These are phyloP conservation scores for Proctacanthus coquilletti DNA, from an alignment of 1,140 invertebrate genomes.

Conservation along the genomic window DNA sequence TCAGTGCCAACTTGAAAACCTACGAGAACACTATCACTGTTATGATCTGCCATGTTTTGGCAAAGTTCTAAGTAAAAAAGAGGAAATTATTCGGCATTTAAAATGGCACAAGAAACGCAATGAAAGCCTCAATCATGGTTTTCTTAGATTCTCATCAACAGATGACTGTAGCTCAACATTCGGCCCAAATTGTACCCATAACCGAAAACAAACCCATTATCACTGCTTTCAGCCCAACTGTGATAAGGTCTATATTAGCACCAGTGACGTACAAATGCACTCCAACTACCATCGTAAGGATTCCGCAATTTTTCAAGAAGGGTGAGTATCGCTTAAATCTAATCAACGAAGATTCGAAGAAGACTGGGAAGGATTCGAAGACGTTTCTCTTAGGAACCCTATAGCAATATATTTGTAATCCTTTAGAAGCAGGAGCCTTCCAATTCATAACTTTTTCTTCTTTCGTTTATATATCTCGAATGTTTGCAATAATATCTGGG, in stretches of 20 bases:
- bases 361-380: too few relatives aligned
- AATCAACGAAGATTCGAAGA: too few relatives aligned
- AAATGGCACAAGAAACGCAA: constrained; percentile 99
- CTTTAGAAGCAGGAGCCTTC: too few relatives aligned
- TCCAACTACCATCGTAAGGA: constrained; percentile 97
- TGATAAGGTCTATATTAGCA: constrained; percentile 96
- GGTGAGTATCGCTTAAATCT: constrained; percentile 42
- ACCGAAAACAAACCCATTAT: constrained; percentile 95
- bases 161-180: constrained; percentile 71
- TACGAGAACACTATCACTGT: constrained; percentile 90
- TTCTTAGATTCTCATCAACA: constrained; percentile 78
- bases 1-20: constrained; percentile 22
- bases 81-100: constrained; percentile 91
- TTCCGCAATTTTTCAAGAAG: constrained; percentile 92
- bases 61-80: constrained; percentile 90
- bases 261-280: constrained; percentile 98
- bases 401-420: too few relatives aligned
- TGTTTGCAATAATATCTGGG: too few relatives aligned
- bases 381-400: too few relatives aligned
- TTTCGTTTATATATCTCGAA: too few relatives aligned
- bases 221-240: constrained; percentile 93
- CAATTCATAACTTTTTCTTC: too few relatives aligned
- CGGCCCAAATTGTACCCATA: constrained; percentile 68
- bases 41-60: constrained; percentile 64
- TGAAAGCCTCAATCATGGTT: constrained; percentile 90